These are phyloP conservation scores for Orycteropus afer DNA, from an alignment of 2,113 vertebrate genomes.

Conservation along the genomic window DNA sequence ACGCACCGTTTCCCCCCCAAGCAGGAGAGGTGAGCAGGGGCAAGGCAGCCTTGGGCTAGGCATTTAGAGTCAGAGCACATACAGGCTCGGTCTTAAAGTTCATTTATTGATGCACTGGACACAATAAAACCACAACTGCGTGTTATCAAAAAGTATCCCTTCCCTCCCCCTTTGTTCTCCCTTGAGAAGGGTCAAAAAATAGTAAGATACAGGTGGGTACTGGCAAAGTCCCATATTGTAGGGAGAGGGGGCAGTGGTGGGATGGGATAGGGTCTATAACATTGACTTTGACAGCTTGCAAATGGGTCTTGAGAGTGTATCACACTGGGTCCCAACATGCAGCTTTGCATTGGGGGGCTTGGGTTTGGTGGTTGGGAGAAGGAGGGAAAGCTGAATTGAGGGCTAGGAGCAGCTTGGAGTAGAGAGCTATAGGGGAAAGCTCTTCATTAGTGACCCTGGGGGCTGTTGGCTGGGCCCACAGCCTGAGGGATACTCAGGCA, in stretches of 20 bases:
- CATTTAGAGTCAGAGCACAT: not conserved
- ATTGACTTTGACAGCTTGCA: not conserved
- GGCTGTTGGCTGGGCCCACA: not conserved
- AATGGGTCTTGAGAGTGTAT: not conserved
- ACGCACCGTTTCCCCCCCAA: not conserved
- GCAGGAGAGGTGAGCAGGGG: not conserved
- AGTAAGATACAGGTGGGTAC: constrained; percentile 12
- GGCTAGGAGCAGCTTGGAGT: not conserved
- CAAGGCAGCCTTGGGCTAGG: not conserved
- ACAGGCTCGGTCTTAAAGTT: constrained; percentile 45
- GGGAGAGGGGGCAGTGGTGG: not conserved
- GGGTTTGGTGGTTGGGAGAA: not conserved
- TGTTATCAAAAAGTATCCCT: constrained; percentile 71
- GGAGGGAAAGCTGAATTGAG: not conserved
- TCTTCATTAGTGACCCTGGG: not conserved
- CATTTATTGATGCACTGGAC: constrained; percentile 77
- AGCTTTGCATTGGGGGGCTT: not conserved
- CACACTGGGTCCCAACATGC: not conserved
- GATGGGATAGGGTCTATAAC: not conserved
- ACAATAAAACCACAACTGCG: constrained; percentile 79
- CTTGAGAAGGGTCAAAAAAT: constrained; percentile 27
- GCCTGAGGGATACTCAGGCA: not conserved
- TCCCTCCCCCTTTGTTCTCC: constrained; percentile 44
- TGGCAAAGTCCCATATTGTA: constrained; percentile 59
- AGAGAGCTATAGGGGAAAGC: not conserved